These are phyloP conservation scores for Rachycentron canadum DNA, from an alignment of 2,797 vertebrate species.

Conservation along the genomic window DNA sequence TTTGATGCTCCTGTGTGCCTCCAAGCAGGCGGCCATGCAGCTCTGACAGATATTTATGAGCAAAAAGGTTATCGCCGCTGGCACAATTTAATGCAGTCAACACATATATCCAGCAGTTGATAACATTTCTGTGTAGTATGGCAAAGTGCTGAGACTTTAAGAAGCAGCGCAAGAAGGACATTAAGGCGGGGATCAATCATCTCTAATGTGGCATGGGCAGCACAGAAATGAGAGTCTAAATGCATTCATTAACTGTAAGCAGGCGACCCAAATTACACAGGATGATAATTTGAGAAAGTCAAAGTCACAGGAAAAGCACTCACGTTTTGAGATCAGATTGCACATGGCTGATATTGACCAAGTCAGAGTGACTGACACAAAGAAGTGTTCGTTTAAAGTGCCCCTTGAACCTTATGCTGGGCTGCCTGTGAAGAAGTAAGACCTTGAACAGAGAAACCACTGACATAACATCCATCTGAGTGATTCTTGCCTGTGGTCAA, in stretches of 20 bases:
- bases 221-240: conserved; percentile 50
- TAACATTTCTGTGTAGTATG: conserved; percentile 26
- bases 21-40: conserved; percentile 40
- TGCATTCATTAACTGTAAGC: conserved; percentile 57
- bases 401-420: neutral
- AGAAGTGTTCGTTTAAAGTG: neutral
- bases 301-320: conserved; percentile 17
- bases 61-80: conserved; percentile 40
- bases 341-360: neutral
- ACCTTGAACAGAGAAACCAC: conserved; percentile 10
- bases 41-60: conserved; percentile 61
- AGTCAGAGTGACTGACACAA: neutral
- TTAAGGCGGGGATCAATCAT: conserved; percentile 64
- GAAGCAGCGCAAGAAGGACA: conserved; percentile 36
- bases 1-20: conserved; percentile 52
- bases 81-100: conserved; percentile 47
- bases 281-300: conserved; percentile 30
- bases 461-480: neutral
- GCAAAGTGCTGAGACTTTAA: conserved; percentile 55
- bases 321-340: conserved; percentile 15
- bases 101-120: conserved; percentile 39
- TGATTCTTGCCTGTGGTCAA: neutral
- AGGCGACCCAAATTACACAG: conserved; percentile 38
- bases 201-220: conserved; percentile 54
- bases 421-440: conserved; percentile 8